These are phyloP conservation scores for Blastobasis adustella DNA, from an alignment of 2,888 invertebrate genomes.

Conservation along the genomic window DNA sequence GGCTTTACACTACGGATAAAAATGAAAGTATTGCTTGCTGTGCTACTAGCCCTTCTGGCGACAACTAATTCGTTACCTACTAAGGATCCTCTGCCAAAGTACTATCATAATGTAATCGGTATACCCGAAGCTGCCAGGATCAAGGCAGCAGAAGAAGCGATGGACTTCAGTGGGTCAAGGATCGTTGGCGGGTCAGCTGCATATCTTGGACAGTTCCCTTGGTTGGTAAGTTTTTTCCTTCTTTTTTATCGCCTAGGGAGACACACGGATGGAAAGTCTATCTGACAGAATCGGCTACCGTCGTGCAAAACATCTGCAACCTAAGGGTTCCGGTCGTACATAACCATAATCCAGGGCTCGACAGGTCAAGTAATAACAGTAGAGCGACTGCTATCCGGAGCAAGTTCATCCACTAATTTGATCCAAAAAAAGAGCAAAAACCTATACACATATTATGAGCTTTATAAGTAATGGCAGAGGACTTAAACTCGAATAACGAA, in stretches of 20 bases:
- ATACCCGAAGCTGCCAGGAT: constrained; percentile 24
- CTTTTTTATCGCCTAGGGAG: too few relatives aligned
- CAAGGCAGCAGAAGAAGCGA: constrained; percentile 21
- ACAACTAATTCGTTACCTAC: too few relatives aligned
- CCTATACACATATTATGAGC: too few relatives aligned
- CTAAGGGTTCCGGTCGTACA: not conserved
- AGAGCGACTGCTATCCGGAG: not conserved
- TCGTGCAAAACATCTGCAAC: not conserved
- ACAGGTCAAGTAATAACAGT: not conserved
- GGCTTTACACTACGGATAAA: too few relatives aligned
- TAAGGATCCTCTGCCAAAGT: too few relatives aligned
- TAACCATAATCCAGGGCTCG: not conserved
- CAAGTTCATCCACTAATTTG: not conserved
- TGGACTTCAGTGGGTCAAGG: constrained; percentile 25
- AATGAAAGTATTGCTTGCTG: too few relatives aligned
- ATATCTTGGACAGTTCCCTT: constrained; percentile 19
- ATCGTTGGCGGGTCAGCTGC: constrained; percentile 25
- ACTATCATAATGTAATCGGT: constrained; percentile 27
- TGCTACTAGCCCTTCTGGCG: too few relatives aligned
- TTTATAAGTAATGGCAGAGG: too few relatives aligned
- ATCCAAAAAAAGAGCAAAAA: too few relatives aligned
- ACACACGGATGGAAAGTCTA: not conserved
- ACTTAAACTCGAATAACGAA: too few relatives aligned
- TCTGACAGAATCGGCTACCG: not conserved
- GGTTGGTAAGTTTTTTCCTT: constrained; percentile 11